Evolutionary conservation across 2,797 vertebrate genomes (phyloP).

Genomic region (Coluber constrictor): DNA sequence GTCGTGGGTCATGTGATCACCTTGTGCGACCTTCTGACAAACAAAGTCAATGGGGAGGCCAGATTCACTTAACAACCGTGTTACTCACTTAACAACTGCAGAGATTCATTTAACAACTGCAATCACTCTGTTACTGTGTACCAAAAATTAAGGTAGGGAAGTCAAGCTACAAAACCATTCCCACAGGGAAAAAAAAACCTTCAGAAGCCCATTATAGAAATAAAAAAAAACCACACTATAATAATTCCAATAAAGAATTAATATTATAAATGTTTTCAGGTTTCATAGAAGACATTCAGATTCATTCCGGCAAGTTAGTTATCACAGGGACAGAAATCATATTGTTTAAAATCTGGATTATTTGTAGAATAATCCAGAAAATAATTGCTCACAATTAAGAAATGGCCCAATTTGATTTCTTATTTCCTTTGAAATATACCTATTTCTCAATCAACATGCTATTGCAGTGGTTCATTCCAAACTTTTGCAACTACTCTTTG

Average conservation of each 20-base stretch:
- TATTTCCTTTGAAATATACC: conserved; percentile 42
- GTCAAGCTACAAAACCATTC: not conserved
- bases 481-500: conserved; percentile 36
- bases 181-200: not conserved
- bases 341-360: not conserved
- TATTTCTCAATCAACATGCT: not conserved
- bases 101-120: too few species aligned
- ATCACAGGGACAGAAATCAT: not conserved
- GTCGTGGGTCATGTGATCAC: too few species aligned
- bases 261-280: not conserved
- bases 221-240: not conserved
- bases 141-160: not conserved
- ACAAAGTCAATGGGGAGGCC: too few species aligned
- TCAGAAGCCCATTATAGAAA: not conserved
- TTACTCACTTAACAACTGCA: too few species aligned
- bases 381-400: conserved; percentile 11
- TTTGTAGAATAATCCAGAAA: not conserved
- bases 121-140: not conserved
- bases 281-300: not conserved
- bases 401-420: not conserved
- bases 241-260: not conserved
- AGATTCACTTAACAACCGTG: too few species aligned
- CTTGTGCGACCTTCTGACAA: too few species aligned
- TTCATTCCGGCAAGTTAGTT: not conserved
- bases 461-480: not conserved